Base-by-base conservation (phyloP, 2,797 vertebrate genomes). In the Molossus molossus region DNA sequence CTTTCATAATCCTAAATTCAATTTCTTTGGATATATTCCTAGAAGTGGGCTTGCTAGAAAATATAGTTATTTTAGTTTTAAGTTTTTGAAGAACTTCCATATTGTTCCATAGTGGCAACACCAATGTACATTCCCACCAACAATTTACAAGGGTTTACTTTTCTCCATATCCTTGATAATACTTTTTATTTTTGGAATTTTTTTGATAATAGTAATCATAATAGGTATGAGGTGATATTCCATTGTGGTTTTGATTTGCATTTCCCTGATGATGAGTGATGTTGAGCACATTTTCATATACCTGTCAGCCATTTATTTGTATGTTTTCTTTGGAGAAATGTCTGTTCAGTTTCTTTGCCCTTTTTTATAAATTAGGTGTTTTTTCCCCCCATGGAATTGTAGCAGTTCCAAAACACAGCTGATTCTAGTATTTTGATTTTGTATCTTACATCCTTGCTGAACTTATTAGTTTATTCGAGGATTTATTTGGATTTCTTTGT, bases 381-480 rank as follows among this genome's bases (percentile, higher is more conserved):
- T 75, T 50, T 58, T 58, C 12, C 27, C 12, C 58, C 25, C 29
- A 82, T 13, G 40, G 80, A 62, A 18, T 29, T 82, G 40, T 82
- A 82, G 25, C 60, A n/a, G 25, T 82, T 64, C 6, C 17, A 62
- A 82, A 82, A 82, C 62, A 33, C 62, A 33, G 64, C 45, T 65
- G 62, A 65, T n/a, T 65, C 60, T 83, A 83, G 55, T 73, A 64
- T 64, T 90, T 83, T 83, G 45, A 82, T 53, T 45, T 64, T 64
- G 21, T 82, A 64, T 53, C n/a, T 53, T 91, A 9, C 21, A 73
- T 48, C 40, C 45, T 82, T 62, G 57, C 45, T 82, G 6, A 73
- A 53, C 11, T 91, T n/a, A 7, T 73, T 73, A 82, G n/a, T 50
- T 90, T 90, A 62, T 37, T 64, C 21, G n/a, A 72, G 23, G 57